Evolutionary conservation across 2,888 invertebrate genomes (phyloP), one percentile per base, ranked within the genome.

Genomic region (Sminthurides aquaticus): DNA sequence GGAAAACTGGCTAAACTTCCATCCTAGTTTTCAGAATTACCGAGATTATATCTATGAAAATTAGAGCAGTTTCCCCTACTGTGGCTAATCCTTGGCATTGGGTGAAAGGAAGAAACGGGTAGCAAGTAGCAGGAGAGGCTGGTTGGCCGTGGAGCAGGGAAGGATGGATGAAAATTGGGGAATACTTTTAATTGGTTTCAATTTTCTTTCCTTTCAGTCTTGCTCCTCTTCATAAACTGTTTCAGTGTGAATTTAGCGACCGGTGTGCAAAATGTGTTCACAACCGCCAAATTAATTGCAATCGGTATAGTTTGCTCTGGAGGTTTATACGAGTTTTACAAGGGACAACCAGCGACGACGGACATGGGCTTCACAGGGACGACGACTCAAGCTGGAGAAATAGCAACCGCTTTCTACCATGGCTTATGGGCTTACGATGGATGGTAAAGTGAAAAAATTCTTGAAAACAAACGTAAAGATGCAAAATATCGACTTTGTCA

Each of bases 391-490:
- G 80, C 86, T 0, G 87, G 88, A 11, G 81, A 84, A 67, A 82
- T 91, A 0, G 89, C 91, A 0, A 80, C 90, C 24, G 90, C 90
- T 0, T 86, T 91, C 72, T 91, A 90, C 78, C 88, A 87, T 64
- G 90, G 90, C 0, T 80, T 91, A 0, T 91, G 91, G 91, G 89
- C 91, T 0, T 91, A 89, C 76, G 91, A 91, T 76, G 91, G 91
- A n/a, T 91, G 91, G 91, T 88, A 86, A 69, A 15, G 26, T 49
- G 18, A 18, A 11, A 43, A 11, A 43, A 11, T 43, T n/a, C n/a
- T n/a, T n/a, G n/a, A n/a, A n/a, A n/a, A n/a, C n/a, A n/a, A n/a
- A n/a, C n/a, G n/a, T n/a, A n/a, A n/a, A n/a, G n/a, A n/a, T n/a
- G n/a, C n/a, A n/a, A n/a, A n/a, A n/a, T n/a, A n/a, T n/a, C n/a